Percentiles rank a stretch among this genome's conserved stretches.
These are phyloP conservation scores for Microcebus lehilahytsara DNA, from an alignment of 2,113 vertebrate species.

Conservation along the genomic window DNA sequence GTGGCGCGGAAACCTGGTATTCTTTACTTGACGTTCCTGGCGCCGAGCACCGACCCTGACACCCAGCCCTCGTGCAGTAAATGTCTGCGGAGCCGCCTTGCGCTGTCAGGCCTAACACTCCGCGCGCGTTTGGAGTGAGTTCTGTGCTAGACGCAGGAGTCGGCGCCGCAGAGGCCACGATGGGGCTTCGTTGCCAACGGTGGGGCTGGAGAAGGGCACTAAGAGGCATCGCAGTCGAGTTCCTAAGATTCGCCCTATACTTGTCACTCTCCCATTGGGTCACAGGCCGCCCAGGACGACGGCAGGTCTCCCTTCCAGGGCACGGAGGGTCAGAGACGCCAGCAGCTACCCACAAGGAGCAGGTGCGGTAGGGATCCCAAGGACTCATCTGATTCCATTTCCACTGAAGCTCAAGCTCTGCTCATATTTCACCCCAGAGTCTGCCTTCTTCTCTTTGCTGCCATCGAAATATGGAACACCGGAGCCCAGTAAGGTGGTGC, in stretches of 20 bases:
- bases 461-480: background rate
- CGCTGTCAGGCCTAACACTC: too few relatives aligned
- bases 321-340: too few relatives aligned
- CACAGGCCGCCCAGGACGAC: background rate
- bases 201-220: background rate
- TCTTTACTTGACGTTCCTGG: background rate
- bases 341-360: too few relatives aligned
- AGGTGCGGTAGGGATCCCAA: too few relatives aligned
- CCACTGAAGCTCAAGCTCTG: background rate
- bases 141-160: background rate
- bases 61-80: fast-evolving
- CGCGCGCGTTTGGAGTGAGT: background rate
- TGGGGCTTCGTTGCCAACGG: background rate
- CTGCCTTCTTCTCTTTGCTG: background rate
- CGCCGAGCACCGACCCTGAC: fast-evolving
- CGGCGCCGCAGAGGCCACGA: background rate
- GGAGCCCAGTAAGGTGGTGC: too few relatives aligned
- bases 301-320: background rate
- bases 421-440: too few relatives aligned
- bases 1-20: background rate
- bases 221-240: background rate
- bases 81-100: too few relatives aligned
- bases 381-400: background rate
- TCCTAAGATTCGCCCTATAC: background rate
- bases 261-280: background rate